Evolutionary conservation across 23 tunicate genomes (phyloP).

Genomic region (Trididemnum clinides): DNA sequence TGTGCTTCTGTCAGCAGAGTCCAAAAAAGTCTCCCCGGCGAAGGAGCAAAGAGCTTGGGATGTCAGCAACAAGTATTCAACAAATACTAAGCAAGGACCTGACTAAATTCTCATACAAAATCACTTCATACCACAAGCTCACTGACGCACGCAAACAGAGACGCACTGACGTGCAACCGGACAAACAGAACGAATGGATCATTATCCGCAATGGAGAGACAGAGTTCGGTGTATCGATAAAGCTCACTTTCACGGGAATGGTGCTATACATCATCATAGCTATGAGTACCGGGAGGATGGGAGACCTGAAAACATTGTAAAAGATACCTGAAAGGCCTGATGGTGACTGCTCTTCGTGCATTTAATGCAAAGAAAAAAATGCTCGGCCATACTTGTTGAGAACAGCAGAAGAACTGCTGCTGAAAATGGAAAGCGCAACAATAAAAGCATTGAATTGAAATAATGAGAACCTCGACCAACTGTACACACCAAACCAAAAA

Average conservation of each 20-base stretch:
- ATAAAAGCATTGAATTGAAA: constrained; percentile 5
- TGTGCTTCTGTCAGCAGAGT: neutral
- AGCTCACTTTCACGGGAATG: neutral
- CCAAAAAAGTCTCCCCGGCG: neutral
- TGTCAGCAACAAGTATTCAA: neutral
- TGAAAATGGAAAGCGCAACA: constrained; percentile 11
- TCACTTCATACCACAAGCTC: neutral
- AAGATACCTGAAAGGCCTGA: neutral
- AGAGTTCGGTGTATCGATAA: neutral
- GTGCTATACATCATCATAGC: neutral
- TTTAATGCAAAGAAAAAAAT: constrained; percentile 3
- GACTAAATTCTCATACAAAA: neutral
- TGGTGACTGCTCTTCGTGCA: constrained; percentile 2
- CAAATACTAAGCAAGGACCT: constrained; percentile 1
- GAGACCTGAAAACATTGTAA: neutral
- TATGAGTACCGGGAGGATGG: neutral
- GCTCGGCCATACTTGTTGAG: constrained; percentile 2
- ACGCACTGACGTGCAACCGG: neutral
- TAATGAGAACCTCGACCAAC: constrained; percentile 5
- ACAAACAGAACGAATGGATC: neutral
- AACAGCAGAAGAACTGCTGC: constrained; percentile 2
- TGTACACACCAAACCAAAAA: constrained; percentile 10
- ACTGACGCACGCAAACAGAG: neutral
- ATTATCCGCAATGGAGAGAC: neutral
- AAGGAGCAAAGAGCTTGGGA: constrained; percentile 5